phyloP scores from a whole-genome alignment of 2,888 invertebrate species.

The Hofmannophila pseudospretella region DNA sequence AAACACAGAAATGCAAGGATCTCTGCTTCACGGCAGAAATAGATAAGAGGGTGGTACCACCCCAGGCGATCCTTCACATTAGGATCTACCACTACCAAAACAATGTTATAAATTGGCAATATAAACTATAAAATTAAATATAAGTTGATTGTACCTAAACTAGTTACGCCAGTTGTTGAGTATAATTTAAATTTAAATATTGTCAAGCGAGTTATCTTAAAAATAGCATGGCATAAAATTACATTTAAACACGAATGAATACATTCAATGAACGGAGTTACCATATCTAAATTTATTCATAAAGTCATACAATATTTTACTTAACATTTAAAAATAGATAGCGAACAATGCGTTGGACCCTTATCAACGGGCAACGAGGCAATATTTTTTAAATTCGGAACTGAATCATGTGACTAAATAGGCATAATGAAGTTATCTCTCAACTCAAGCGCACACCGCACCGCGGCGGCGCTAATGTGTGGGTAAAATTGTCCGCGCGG shows the following conservation, averaged over 20 bases:
- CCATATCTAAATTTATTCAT: conserved; percentile 7
- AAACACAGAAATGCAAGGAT: no score
- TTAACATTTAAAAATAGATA: conserved; percentile 24
- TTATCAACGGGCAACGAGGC: conserved; percentile 22
- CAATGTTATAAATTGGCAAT: no score
- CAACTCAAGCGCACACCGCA: conserved; percentile 43
- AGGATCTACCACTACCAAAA: no score
- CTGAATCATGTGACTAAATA: conserved; percentile 12
- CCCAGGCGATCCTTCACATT: no score
- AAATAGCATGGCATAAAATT: no score
- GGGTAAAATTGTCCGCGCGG: conserved; percentile 44
- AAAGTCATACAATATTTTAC: conserved; percentile 18
- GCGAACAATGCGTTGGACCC: conserved; percentile 18
- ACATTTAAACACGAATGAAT: no score
- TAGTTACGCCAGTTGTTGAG: no score
- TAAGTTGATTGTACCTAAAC: no score
- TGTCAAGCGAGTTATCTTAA: background rate
- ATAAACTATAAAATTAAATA: no score
- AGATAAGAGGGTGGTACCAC: no score
- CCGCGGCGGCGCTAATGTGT: conserved; percentile 40
- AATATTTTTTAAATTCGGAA: conserved; percentile 14
- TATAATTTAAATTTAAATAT: background rate
- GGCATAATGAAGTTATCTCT: conserved; percentile 47
- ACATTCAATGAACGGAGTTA: background rate
- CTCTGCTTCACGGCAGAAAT: no score